phyloP scores from a whole-genome alignment of 2,797 vertebrate species.

The Sebastes diploproa region DNA sequence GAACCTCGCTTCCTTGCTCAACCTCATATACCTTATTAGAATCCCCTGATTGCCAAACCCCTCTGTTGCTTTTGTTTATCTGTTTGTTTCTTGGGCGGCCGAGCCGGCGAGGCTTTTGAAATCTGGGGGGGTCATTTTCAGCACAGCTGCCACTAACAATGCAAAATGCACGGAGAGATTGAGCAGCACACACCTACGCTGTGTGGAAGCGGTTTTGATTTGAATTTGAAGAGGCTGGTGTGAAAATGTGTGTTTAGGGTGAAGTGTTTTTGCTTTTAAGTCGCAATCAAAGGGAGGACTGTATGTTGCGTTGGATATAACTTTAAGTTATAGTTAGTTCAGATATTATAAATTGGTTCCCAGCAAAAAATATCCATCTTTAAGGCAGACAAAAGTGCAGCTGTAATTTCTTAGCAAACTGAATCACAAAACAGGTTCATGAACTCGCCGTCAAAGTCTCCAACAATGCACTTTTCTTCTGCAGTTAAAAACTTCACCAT shows the following conservation, averaged over 20 bases:
- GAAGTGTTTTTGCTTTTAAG: slow-evolving; percentile 55
- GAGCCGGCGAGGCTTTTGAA: slow-evolving; percentile 46
- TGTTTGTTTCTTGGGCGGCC: slow-evolving; percentile 59
- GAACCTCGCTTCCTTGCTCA: slow-evolving; percentile 56
- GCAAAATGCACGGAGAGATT: slow-evolving; percentile 34
- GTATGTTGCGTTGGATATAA: not conserved
- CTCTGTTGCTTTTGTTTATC: slow-evolving; percentile 61
- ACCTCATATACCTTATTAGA: slow-evolving; percentile 69
- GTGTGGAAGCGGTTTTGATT: slow-evolving; percentile 25
- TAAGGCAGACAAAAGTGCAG: not conserved
- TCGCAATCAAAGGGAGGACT: slow-evolving; percentile 35
- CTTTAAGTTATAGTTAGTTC: not conserved
- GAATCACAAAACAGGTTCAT: not conserved
- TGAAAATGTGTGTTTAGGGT: slow-evolving; percentile 44
- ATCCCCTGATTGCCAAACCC: slow-evolving; percentile 57
- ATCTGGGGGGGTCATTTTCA: slow-evolving; percentile 59
- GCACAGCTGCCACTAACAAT: slow-evolving; percentile 54
- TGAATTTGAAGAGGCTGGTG: slow-evolving; percentile 50
- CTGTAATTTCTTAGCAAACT: not conserved
- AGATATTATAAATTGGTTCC: not conserved
- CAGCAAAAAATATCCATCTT: not conserved
- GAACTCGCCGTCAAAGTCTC: not conserved
- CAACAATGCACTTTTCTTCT: not conserved
- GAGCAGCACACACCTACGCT: not conserved
- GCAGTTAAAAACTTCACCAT: slow-evolving; percentile 3